A percentile compares a stretch with the other conserved stretches of the same genome.
Conservation (phyloP, 2,113 vertebrate species). For the Amia ocellicauda region DNA sequence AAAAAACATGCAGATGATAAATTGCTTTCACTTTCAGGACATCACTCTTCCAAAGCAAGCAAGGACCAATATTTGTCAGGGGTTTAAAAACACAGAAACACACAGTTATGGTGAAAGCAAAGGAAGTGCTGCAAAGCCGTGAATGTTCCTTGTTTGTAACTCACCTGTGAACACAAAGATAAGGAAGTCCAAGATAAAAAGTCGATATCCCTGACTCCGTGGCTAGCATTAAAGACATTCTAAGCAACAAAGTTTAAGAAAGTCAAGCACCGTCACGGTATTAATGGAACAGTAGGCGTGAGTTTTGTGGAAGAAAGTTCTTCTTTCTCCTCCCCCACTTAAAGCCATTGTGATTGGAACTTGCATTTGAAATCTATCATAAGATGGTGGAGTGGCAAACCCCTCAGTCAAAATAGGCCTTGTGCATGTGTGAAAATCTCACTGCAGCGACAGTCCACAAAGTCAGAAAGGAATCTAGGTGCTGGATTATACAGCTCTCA, state of each 20-base stretch:
- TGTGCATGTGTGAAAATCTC: too few relatives aligned
- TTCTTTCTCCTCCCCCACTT: too few relatives aligned
- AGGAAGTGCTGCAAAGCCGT: slow-evolving; percentile 49
- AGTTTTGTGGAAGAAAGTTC: slow-evolving; percentile 60
- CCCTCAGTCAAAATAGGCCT: too few relatives aligned
- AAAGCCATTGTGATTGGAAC: slow-evolving; percentile 3
- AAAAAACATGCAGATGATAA: slow-evolving; percentile 52
- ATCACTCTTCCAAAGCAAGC: slow-evolving; percentile 19
- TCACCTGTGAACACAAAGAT: slow-evolving; percentile 90
- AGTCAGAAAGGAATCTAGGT: background rate
- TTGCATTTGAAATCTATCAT: slow-evolving; percentile 2
- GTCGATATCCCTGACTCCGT: slow-evolving; percentile 95
- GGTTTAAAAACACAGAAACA: slow-evolving; percentile 38
- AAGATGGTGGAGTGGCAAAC: background rate
- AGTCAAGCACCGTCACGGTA: slow-evolving; percentile 79
- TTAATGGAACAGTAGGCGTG: slow-evolving; percentile 22
- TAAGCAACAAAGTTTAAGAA: slow-evolving; percentile 89
- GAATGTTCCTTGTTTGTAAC: slow-evolving; percentile 72
- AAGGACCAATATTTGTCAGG: slow-evolving; percentile 35
- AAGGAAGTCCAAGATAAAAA: slow-evolving; percentile 94
- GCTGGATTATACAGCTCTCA: background rate
- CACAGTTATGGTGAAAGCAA: slow-evolving; percentile 39
- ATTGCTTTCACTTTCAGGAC: slow-evolving; percentile 20
- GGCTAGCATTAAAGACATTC: slow-evolving; percentile 98
- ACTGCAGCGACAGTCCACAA: background rate